A percentile compares a stretch with the other conserved stretches of the same genome.
Evolutionary conservation across 2,113 vertebrate genomes (phyloP).

Genomic region (Steatornis caripensis): DNA sequence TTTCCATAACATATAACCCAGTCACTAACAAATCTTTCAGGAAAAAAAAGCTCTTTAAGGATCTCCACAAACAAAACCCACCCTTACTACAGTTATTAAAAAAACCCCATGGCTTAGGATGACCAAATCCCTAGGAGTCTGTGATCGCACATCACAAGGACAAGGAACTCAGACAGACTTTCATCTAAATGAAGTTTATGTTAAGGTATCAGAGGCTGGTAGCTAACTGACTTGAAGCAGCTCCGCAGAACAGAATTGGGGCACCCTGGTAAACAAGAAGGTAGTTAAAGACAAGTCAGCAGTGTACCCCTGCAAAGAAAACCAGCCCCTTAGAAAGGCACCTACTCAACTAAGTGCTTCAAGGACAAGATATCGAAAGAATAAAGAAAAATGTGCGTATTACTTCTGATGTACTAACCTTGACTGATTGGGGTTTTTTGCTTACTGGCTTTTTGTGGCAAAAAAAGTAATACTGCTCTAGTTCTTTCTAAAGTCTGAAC

Average conservation of each 20-base stretch:
- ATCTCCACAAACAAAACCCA: background rate
- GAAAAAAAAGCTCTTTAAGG: background rate
- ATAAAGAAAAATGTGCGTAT: background rate
- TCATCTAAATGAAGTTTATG: background rate
- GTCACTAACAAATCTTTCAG: background rate
- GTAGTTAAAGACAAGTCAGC: background rate
- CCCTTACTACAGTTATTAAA: background rate
- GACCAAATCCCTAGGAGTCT: background rate
- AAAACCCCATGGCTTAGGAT: background rate
- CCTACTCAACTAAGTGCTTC: background rate
- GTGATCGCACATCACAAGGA: background rate
- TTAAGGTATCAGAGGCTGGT: background rate
- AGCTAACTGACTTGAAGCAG: background rate
- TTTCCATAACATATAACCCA: background rate
- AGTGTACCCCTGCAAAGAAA: background rate
- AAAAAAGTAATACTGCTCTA: background rate
- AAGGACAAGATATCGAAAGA: background rate
- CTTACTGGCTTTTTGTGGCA: background rate
- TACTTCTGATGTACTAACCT: background rate
- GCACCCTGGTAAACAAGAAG: background rate
- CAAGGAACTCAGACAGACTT: background rate
- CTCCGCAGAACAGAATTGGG: background rate
- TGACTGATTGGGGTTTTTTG: background rate
- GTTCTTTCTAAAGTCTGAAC: background rate
- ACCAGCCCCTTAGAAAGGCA: background rate